A percentile compares a stretch with the other conserved stretches of the same genome.
These are phyloP conservation scores for Porphyrio hochstetteri DNA, from an alignment of 2,113 vertebrate species.

Conservation along the genomic window DNA sequence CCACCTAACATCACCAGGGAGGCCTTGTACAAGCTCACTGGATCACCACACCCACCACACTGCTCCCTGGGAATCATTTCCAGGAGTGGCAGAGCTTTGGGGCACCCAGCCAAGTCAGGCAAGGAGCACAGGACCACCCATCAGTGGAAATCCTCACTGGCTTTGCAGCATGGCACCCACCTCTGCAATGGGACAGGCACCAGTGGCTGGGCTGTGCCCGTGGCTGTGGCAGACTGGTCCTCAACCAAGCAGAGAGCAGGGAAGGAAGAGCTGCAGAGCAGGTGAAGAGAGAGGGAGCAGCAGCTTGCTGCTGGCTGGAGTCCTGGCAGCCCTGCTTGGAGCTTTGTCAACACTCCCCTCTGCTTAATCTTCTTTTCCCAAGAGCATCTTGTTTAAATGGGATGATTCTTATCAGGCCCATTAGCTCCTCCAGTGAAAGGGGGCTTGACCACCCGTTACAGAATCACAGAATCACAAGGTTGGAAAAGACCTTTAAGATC, in stretches of 20 bases:
- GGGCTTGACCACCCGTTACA: conserved; percentile 44
- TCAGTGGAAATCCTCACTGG: neutral
- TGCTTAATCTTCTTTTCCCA: conserved; percentile 50
- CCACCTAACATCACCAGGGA: neutral
- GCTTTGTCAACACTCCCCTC: neutral
- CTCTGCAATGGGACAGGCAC: neutral
- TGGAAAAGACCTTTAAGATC: no score
- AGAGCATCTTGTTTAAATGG: conserved; percentile 63
- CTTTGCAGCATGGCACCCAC: neutral
- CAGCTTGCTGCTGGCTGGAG: conserved; percentile 35
- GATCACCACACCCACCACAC: rapidly evolving
- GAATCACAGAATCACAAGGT: no score
- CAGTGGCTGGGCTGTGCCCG: rapidly evolving
- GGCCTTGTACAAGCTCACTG: neutral
- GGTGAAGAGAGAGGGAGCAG: conserved; percentile 16
- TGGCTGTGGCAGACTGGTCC: neutral
- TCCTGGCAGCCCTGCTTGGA: neutral
- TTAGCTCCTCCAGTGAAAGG: conserved; percentile 66
- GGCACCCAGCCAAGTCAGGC: neutral
- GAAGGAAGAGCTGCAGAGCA: neutral
- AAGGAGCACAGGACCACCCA: neutral
- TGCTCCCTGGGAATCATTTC: neutral
- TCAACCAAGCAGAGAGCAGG: neutral
- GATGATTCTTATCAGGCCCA: conserved; percentile 72
- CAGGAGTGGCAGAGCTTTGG: neutral